These are phyloP conservation scores for Microhierax caerulescens DNA, from an alignment of 2,797 vertebrate genomes.

Conservation along the genomic window DNA sequence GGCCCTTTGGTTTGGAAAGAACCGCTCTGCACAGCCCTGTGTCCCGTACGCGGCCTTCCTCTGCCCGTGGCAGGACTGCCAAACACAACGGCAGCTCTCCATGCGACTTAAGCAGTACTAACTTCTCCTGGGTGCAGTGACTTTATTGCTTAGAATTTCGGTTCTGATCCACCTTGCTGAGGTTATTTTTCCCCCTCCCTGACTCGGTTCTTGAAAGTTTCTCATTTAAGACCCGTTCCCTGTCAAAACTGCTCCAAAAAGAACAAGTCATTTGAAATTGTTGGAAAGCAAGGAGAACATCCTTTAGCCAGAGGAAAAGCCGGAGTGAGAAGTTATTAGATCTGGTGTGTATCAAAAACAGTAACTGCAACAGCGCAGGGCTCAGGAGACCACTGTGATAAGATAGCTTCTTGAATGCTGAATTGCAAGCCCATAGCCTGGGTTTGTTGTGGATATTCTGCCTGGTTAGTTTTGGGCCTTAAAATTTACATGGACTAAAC, in stretches of 20 bases:
- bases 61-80: not conserved
- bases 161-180: not conserved
- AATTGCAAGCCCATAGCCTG: not conserved
- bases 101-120: not conserved
- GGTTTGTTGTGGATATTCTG: not conserved
- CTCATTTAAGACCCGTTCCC: not conserved
- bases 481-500: not conserved
- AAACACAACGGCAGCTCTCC: not conserved
- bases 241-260: not conserved
- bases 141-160: not conserved
- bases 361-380: not conserved
- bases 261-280: not conserved
- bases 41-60: accelerated
- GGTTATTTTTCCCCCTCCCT: not conserved
- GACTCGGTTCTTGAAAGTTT: not conserved
- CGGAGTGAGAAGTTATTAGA: not conserved
- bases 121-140: not conserved
- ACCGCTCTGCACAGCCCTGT: not conserved
- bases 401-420: not conserved
- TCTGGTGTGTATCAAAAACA: not conserved
- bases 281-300: not conserved
- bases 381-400: not conserved
- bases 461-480: not conserved
- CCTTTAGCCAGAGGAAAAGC: not conserved
- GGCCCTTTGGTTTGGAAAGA: not conserved